Evolutionary conservation across 2,888 invertebrate species (phyloP).

Genomic region (Campoplex capitator): DNA sequence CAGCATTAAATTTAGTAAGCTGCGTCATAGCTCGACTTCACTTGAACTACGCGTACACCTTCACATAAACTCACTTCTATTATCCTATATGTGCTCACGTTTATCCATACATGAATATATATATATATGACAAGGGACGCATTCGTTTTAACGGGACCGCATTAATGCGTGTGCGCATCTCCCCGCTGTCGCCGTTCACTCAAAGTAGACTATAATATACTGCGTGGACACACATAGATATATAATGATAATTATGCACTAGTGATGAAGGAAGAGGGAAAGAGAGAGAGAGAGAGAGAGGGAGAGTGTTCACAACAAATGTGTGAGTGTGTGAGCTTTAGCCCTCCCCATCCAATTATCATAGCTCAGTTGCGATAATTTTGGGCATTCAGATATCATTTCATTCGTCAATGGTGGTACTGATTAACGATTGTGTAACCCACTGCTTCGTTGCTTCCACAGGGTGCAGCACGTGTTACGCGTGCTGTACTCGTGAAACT

Average conservation of each 20-base stretch:
- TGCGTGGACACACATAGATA: conserved; percentile 11
- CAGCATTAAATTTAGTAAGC: conserved; percentile 20
- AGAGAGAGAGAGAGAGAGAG: conserved; percentile 1
- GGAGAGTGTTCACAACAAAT: conserved; percentile 34
- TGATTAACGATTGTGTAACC: conserved; percentile 79
- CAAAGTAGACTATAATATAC: conserved; percentile 10
- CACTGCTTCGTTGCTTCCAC: conserved; percentile 47
- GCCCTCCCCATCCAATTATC: conserved; percentile 77
- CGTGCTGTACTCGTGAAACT: conserved; percentile 13
- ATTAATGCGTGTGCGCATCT: conserved; percentile 23
- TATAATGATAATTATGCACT: background rate
- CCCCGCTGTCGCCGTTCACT: conserved; percentile 15
- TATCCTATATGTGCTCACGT: background rate
- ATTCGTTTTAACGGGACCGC: conserved; percentile 11
- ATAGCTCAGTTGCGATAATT: conserved; percentile 79
- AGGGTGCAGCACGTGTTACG: conserved; percentile 30
- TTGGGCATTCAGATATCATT: conserved; percentile 80
- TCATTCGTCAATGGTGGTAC: conserved; percentile 78
- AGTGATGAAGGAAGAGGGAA: background rate
- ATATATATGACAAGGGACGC: conserved; percentile 3
- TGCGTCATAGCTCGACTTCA: conserved; percentile 8
- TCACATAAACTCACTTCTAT: background rate
- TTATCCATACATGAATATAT: background rate
- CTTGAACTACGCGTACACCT: background rate
- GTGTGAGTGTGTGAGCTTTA: conserved; percentile 47